A percentile compares a stretch with the other conserved stretches of the same genome.
phyloP scores from a whole-genome alignment of 2,113 vertebrate genomes.

The Laticauda laticaudata region DNA sequence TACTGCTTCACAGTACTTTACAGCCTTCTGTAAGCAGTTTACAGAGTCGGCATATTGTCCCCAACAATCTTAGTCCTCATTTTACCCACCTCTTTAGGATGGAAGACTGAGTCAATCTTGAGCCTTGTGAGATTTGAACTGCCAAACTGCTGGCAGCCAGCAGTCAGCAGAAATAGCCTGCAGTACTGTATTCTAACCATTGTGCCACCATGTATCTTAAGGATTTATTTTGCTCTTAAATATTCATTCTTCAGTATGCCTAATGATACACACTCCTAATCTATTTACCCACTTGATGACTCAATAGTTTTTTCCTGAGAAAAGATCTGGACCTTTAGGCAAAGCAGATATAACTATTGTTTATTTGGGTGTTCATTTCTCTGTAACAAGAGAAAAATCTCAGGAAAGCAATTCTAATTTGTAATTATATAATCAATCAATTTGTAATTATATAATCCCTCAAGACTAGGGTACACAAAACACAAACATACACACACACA shows the following conservation, averaged over 20 bases:
- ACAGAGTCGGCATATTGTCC: no score
- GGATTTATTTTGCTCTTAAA: no score
- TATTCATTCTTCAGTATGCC: neutral
- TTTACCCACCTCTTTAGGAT: no score
- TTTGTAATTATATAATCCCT: neutral
- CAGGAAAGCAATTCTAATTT: neutral
- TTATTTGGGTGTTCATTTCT: neutral
- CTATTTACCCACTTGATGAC: neutral
- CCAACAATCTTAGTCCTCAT: no score
- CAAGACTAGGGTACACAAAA: neutral
- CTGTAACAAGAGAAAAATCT: neutral
- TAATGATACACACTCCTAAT: neutral
- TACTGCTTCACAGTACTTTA: no score
- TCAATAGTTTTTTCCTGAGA: neutral
- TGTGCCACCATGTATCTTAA: no score
- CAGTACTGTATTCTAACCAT: no score
- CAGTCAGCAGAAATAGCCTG: no score
- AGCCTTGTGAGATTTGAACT: no score
- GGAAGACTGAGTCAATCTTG: no score
- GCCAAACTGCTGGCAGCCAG: no score
- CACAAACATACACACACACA: neutral
- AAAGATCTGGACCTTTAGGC: neutral
- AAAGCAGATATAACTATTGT: neutral
- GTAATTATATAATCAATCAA: neutral
- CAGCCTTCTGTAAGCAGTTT: no score